Conservation (phyloP, 1,140 invertebrate species). For the Ylistrum balloti region DNA sequence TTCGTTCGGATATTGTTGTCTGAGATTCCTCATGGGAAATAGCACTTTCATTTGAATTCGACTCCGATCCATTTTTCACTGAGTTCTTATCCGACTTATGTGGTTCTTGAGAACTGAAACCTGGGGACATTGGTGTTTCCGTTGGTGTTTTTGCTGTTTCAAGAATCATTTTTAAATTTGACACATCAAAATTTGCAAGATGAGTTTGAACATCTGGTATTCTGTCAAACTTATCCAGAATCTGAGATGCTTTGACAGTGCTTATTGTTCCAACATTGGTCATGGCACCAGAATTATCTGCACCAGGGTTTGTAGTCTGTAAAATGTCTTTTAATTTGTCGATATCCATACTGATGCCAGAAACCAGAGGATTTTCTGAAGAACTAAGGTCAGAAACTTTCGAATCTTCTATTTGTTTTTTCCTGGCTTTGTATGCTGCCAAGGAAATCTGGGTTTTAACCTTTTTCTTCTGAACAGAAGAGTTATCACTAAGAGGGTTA, state of each 20-base stretch:
- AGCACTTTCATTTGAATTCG: neutral
- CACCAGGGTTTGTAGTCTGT: constrained; percentile 38
- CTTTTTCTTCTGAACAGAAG: constrained; percentile 4
- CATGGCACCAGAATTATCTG: neutral
- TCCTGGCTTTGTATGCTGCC: constrained; percentile 49
- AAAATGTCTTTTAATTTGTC: constrained; percentile 51
- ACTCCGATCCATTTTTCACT: neutral
- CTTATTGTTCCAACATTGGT: neutral
- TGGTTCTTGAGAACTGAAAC: neutral
- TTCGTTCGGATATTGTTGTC: neutral
- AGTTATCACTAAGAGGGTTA: neutral
- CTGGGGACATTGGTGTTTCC: neutral
- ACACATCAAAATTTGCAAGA: constrained; percentile 9
- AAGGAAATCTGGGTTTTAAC: constrained; percentile 41
- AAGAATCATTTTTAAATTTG: constrained; percentile 19
- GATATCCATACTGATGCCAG: constrained; percentile 47
- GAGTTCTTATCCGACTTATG: neutral
- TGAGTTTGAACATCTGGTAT: neutral
- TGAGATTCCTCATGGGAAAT: neutral
- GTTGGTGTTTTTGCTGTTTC: neutral
- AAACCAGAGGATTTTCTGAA: constrained; percentile 29
- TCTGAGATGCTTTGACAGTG: neutral
- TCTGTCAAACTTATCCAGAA: constrained; percentile 1
- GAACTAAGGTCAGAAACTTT: constrained; percentile 42
- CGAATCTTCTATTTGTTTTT: constrained; percentile 25